These are phyloP conservation scores for Pediacus dermestoides DNA, from an alignment of 2,888 invertebrate genomes.

Conservation along the genomic window DNA sequence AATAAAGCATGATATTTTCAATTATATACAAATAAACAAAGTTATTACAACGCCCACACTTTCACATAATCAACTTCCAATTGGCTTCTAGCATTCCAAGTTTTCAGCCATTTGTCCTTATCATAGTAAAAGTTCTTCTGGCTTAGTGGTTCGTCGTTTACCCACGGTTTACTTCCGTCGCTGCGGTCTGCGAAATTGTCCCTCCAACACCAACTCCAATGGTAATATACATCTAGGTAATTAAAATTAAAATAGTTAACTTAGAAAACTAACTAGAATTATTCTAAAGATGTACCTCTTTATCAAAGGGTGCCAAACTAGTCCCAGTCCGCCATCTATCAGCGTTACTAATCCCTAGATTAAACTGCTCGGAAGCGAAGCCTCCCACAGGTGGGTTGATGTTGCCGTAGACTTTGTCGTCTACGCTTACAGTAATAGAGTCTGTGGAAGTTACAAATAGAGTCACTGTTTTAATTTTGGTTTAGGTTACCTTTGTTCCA, in stretches of 20 bases:
- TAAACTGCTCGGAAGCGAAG: constrained; percentile 37
- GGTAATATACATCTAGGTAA: constrained; percentile 66
- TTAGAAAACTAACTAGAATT: too few relatives aligned
- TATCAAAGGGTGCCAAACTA: constrained; percentile 70
- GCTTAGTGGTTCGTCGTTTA: constrained; percentile 61
- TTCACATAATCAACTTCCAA: constrained; percentile 65
- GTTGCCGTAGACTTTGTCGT: constrained; percentile 52
- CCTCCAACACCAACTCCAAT: constrained; percentile 79
- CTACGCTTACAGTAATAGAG: constrained; percentile 53
- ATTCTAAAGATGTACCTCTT: too few relatives aligned
- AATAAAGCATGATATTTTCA: too few relatives aligned
- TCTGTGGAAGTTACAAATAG: too few relatives aligned
- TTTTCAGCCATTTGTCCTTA: constrained; percentile 58
- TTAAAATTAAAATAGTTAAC: constrained; percentile 11
- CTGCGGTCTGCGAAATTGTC: constrained; percentile 63
- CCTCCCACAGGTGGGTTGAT: constrained; percentile 44
- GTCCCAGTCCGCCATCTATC: constrained; percentile 58
- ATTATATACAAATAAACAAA: too few relatives aligned
- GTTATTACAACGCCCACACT: constrained; percentile 59
- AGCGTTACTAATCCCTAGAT: constrained; percentile 44
- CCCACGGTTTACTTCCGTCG: constrained; percentile 67
- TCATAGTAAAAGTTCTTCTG: constrained; percentile 66
- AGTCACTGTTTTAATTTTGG: too few relatives aligned
- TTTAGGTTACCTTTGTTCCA: constrained; percentile 58
- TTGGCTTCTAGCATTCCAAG: constrained; percentile 62